phyloP scores from a whole-genome alignment of 2,113 vertebrate genomes.

The Xenopus borealis region DNA sequence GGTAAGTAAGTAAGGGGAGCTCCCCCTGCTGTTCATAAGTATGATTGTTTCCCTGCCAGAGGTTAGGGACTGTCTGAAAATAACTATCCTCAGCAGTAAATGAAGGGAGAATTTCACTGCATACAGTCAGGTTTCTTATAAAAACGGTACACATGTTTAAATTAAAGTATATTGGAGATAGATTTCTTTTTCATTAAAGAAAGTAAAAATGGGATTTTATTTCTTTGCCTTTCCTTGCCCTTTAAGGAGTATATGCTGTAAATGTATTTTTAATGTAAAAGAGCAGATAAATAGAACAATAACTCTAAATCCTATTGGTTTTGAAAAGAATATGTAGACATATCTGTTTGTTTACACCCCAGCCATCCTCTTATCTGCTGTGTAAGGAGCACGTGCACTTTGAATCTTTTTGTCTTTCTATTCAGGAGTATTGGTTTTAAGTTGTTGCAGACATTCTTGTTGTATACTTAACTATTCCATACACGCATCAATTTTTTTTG shows the following conservation, averaged over 20 bases:
- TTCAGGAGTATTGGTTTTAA: background rate
- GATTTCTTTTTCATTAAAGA: no score
- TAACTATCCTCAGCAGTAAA: no score
- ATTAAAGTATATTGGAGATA: no score
- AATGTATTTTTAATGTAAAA: background rate
- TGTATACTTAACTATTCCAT: background rate
- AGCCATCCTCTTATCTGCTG: constrained; percentile 48
- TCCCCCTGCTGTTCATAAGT: no score
- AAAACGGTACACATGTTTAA: no score
- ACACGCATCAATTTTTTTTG: background rate
- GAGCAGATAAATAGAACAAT: background rate
- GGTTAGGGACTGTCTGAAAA: no score
- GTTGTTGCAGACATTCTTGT: background rate
- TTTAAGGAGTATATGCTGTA: background rate
- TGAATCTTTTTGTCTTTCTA: constrained; percentile 54
- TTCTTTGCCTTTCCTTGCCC: no score
- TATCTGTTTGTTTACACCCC: background rate
- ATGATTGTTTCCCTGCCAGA: no score
- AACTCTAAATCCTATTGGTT: background rate
- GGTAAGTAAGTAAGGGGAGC: no score
- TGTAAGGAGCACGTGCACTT: constrained; percentile 79
- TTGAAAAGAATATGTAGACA: background rate
- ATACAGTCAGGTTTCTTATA: no score
- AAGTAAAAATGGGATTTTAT: no score
- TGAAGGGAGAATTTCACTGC: no score